These are phyloP conservation scores for Calephelis nemesis DNA, from an alignment of 1,140 invertebrate species.

Conservation along the genomic window DNA sequence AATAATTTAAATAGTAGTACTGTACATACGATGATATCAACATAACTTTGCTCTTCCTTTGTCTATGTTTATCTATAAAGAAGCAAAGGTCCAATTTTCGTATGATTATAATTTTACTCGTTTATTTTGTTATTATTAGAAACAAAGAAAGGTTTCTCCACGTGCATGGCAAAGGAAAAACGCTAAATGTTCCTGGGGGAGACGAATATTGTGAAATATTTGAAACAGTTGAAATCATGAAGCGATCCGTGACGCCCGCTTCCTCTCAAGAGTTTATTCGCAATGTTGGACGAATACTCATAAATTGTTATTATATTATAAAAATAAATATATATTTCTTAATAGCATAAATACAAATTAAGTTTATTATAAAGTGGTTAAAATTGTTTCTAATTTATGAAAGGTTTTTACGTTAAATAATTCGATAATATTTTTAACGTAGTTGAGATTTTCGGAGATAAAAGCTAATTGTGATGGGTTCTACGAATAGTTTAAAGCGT, in stretches of 20 bases:
- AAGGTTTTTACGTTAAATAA: too few relatives aligned
- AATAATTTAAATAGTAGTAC: too few relatives aligned
- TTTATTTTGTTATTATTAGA: too few relatives aligned
- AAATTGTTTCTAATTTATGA: not conserved
- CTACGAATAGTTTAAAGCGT: conserved; percentile 30
- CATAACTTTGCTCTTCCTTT: too few relatives aligned
- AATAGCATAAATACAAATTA: not conserved
- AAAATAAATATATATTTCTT: not conserved
- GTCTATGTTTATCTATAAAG: too few relatives aligned
- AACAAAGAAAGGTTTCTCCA: too few relatives aligned
- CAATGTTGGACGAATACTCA: not conserved
- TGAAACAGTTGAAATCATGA: not conserved
- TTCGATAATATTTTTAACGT: too few relatives aligned
- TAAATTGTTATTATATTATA: too few relatives aligned
- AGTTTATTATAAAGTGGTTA: not conserved
- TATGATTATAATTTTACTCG: too few relatives aligned
- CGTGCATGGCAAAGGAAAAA: too few relatives aligned
- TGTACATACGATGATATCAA: too few relatives aligned
- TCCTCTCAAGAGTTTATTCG: not conserved
- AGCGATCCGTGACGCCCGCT: not conserved
- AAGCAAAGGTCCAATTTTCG: too few relatives aligned
- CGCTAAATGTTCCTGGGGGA: not conserved
- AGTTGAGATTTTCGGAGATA: not conserved
- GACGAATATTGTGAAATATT: not conserved
- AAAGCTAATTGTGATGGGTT: conserved; percentile 32